A percentile compares a stretch with the other conserved stretches of the same genome.
Evolutionary conservation across 2,113 vertebrate genomes (phyloP).

Genomic region (Gnathonemus echidnorhynchus): DNA sequence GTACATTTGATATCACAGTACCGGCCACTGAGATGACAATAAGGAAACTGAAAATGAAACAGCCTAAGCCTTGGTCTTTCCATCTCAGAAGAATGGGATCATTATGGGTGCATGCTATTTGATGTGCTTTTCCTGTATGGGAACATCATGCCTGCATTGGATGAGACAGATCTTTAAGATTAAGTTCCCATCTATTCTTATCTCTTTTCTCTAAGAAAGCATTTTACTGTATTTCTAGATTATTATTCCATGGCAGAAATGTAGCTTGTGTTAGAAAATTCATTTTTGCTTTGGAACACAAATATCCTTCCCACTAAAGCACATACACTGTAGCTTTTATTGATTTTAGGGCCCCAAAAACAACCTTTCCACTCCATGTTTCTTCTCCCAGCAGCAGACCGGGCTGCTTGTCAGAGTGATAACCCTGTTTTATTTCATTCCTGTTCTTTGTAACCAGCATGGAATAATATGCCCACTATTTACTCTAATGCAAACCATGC

Average conservation of each 20-base stretch:
- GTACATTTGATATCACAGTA: not conserved
- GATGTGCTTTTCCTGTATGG: not conserved
- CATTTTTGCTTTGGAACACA: not conserved
- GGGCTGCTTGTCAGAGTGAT: not conserved
- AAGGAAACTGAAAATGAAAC: not conserved
- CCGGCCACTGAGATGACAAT: not conserved
- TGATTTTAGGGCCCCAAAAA: conserved; percentile 25
- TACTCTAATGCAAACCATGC: not conserved
- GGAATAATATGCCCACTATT: not conserved
- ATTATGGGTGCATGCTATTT: not conserved
- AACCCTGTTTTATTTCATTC: conserved; percentile 7
- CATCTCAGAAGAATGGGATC: not conserved
- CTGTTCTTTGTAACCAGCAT: conserved; percentile 7
- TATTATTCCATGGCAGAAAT: not conserved
- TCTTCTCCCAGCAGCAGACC: conserved; percentile 38
- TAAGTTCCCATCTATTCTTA: not conserved
- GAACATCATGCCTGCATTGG: not conserved
- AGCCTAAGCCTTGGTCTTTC: not conserved
- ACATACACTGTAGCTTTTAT: not conserved
- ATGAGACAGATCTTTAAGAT: not conserved
- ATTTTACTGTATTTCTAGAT: not conserved
- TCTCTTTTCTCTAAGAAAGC: not conserved
- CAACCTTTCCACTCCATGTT: conserved; percentile 19
- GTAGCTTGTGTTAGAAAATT: not conserved
- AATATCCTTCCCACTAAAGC: not conserved